Percentiles rank a stretch among this genome's conserved stretches.
These are phyloP conservation scores for Salminus brasiliensis DNA, from an alignment of 2,113 vertebrate genomes.

Conservation along the genomic window DNA sequence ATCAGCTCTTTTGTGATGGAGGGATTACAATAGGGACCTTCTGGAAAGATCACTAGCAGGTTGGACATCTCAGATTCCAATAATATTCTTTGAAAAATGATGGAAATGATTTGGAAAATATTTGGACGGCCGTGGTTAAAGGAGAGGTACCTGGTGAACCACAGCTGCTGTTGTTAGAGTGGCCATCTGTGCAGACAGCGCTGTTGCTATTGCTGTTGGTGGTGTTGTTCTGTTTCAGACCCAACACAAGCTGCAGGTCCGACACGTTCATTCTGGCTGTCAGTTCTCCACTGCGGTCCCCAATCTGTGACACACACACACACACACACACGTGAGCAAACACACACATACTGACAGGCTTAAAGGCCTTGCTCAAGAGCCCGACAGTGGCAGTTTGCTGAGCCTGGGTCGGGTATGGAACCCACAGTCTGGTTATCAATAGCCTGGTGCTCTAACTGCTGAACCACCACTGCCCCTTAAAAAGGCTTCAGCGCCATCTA, in stretches of 20 bases:
- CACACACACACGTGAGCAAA: conserved; percentile 21
- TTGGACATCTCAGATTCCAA: no score
- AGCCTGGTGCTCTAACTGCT: no score
- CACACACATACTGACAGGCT: no score
- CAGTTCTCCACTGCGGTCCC: conserved; percentile 88
- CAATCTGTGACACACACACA: conserved; percentile 67
- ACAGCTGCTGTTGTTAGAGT: conserved; percentile 74
- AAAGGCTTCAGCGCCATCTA: neutral
- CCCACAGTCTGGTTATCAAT: no score
- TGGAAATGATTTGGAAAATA: conserved; percentile 56
- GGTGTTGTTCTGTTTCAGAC: conserved; percentile 76
- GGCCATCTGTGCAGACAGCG: conserved; percentile 79
- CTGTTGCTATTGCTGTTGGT: conserved; percentile 70
- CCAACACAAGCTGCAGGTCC: conserved; percentile 90
- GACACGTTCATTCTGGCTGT: conserved; percentile 92
- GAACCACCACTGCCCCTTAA: no score
- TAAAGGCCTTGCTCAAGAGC: no score
- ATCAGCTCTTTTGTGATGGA: neutral
- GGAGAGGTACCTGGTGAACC: conserved; percentile 60
- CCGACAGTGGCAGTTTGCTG: no score
- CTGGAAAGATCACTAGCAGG: no score
- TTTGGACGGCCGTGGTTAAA: neutral
- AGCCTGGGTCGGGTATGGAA: no score
- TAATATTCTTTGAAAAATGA: neutral
- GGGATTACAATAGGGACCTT: no score